phyloP scores from a whole-genome alignment of 2,888 invertebrate genomes.

The Tubulanus polymorphus region DNA sequence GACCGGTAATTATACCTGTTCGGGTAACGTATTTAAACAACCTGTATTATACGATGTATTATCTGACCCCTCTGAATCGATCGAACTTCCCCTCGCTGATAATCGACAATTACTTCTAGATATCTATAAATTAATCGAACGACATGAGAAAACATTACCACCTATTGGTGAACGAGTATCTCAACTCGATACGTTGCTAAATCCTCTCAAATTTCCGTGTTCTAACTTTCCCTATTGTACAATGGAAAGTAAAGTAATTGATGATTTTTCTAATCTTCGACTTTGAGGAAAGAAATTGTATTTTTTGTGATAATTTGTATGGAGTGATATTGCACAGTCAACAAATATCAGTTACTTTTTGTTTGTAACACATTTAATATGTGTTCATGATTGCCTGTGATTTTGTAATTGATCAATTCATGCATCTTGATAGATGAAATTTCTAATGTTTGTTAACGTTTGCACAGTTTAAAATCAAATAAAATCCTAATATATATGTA shows the following conservation, averaged over 20 bases:
- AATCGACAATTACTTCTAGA: not conserved
- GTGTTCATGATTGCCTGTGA: no score
- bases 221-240: not conserved
- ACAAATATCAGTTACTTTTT: no score
- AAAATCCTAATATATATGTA: no score
- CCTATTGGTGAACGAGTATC: not conserved
- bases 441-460: no score
- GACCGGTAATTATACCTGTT: not conserved
- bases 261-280: constrained; percentile 2
- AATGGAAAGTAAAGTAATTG: not conserved
- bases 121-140: not conserved
- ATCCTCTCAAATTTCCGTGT: not conserved
- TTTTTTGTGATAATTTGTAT: no score
- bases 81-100: not conserved
- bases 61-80: not conserved
- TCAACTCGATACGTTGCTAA: not conserved
- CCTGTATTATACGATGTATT: not conserved
- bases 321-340: no score
- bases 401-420: no score
- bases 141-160: not conserved
- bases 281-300: no score
- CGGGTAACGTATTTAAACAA: not conserved
- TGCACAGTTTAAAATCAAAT: no score
- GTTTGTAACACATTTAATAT: no score
- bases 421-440: no score